A percentile compares a stretch with the other conserved stretches of the same genome.
Evolutionary conservation across 2,113 vertebrate species (phyloP).

Genomic region (Salvelinus fontinalis): DNA sequence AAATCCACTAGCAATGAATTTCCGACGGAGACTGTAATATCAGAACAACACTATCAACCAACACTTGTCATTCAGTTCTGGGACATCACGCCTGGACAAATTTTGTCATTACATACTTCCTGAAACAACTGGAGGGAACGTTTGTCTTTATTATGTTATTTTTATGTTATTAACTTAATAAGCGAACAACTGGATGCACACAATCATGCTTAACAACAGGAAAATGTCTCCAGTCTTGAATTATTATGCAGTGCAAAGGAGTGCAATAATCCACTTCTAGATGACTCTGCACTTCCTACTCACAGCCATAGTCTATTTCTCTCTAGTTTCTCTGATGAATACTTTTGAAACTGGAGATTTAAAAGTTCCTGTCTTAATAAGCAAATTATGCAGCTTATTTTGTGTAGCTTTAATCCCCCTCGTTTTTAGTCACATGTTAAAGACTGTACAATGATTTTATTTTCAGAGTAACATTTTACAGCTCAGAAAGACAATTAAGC

Average conservation of each 20-base stretch:
- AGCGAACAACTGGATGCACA: not conserved
- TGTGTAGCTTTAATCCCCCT: not conserved
- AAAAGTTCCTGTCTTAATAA: not conserved
- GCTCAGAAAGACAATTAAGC: not conserved
- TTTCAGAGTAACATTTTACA: conserved; percentile 1
- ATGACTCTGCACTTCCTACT: not conserved
- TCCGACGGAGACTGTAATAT: no score
- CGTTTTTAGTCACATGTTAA: not conserved
- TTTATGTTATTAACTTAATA: not conserved
- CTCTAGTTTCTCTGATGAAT: not conserved
- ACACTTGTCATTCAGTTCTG: not conserved
- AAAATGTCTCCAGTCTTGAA: not conserved
- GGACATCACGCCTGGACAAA: not conserved
- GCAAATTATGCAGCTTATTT: not conserved
- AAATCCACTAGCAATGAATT: no score
- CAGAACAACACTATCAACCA: no score
- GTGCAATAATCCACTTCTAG: conserved; percentile 2
- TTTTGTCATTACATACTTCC: not conserved
- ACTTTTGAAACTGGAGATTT: not conserved
- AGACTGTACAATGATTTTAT: not conserved
- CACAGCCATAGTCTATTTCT: not conserved
- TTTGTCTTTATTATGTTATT: not conserved
- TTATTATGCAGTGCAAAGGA: not conserved
- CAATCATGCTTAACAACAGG: not conserved
- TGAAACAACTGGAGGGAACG: not conserved